Base-by-base conservation (phyloP, 1,140 invertebrate genomes). In the Drosophila bipectinata region DNA sequence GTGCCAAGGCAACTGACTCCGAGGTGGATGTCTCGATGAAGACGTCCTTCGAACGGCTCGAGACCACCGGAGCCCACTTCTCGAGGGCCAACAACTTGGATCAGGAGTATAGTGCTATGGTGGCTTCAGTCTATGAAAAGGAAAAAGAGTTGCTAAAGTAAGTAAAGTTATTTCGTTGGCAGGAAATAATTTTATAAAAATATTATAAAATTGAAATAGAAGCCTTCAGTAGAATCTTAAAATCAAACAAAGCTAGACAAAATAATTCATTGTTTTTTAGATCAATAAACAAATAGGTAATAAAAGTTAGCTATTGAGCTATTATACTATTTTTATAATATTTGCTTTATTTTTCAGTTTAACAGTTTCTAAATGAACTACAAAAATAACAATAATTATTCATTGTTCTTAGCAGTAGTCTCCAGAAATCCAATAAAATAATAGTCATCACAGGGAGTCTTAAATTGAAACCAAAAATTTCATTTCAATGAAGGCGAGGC, bases 91-190 rank as follows among this genome's bases (percentile, higher is more conserved):
- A 48, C 9, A 87, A 84, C 24, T 56, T 90, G 90, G 84, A 91
- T 45, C 78, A 73, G 55, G 81, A 90, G 39, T 91, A 90, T 59
- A 90, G 88, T 45, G 90, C 87, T 6, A 90, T 91, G 84, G 88
- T 91, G 52, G 84, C 88, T 9, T 80, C 84, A 18, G 81, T 83
- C 47, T 91, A 83, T 66, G 72, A 87, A 48, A 82, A 77, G 34
- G 84, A 91, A 53, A 82, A 79, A 45, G 84, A 91, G 48, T 60
- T 72, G 48, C 72, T 79, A 62, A 79, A 87, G 90, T 90, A 72
- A 84, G 76, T 78, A 90, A 72, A 84, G 76, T 78, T 39, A 37
- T 45, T 68, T 30, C 21, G 2, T 21, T 3, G 21, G 21, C 0
- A 2, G 21, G 3, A 21, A 21, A 21, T 21, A 21, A 21, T 21